These are phyloP conservation scores for Limosa lapponica DNA, from an alignment of 2,797 vertebrate species.

Conservation along the genomic window DNA sequence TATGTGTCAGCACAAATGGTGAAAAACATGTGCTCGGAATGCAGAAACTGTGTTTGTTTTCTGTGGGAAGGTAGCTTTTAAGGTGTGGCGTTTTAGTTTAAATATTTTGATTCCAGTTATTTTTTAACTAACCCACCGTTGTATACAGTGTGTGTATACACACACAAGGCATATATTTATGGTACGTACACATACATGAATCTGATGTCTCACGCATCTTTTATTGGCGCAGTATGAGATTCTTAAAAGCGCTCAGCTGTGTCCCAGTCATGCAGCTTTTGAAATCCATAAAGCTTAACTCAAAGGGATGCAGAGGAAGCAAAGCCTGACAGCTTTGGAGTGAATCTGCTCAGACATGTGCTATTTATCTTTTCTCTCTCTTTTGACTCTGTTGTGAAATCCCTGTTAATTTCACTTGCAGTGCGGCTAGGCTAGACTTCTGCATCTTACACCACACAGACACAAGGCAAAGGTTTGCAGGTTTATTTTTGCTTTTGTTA, in stretches of 20 bases:
- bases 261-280: not conserved
- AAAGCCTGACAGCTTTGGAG: not conserved
- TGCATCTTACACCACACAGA: not conserved
- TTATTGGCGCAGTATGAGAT: not conserved
- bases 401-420: not conserved
- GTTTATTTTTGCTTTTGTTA: not conserved
- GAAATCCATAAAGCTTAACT: not conserved
- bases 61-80: not conserved
- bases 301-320: not conserved
- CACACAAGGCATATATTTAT: not conserved
- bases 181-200: accelerated
- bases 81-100: not conserved
- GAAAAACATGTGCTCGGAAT: not conserved
- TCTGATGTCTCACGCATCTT: not conserved
- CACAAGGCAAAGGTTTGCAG: not conserved
- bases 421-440: not conserved
- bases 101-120: not conserved
- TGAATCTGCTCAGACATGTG: not conserved
- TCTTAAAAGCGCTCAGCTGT: not conserved
- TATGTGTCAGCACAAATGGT: not conserved
- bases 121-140: not conserved
- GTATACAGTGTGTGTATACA: accelerated
- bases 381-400: not conserved
- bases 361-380: not conserved
- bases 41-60: not conserved